These are phyloP conservation scores for Oscheius sp. DNA, from an alignment of 2,888 invertebrate species.

Conservation along the genomic window DNA sequence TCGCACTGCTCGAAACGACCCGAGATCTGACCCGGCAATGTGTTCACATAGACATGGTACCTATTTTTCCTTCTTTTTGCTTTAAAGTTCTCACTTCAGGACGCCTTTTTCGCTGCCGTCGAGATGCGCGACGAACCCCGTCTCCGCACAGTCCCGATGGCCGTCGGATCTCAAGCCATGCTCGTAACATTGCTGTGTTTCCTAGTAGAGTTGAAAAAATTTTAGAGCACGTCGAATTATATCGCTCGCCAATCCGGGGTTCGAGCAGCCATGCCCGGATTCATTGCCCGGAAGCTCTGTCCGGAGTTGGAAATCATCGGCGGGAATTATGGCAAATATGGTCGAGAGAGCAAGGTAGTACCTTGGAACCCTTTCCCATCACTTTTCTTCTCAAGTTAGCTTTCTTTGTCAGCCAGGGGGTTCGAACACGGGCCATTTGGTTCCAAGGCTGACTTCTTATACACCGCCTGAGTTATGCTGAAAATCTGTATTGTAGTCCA, in stretches of 20 bases:
- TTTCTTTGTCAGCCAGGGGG: too few species aligned
- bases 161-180: conserved; percentile 78
- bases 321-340: conserved; percentile 77
- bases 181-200: conserved; percentile 73
- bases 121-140: conserved; percentile 77
- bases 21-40: conserved; percentile 74
- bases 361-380: too few species aligned
- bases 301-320: conserved; percentile 78
- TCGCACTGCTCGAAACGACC: conserved; percentile 74
- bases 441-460: too few species aligned
- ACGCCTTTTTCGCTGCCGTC: conserved; percentile 79
- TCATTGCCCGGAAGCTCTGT: conserved; percentile 79
- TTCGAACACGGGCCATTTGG: too few species aligned
- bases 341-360: conserved; percentile 74
- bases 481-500: too few species aligned
- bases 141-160: conserved; percentile 78
- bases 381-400: too few species aligned
- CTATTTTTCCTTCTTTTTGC: too few species aligned
- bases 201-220: conserved; percentile 28
- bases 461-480: too few species aligned
- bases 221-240: conserved; percentile 79
- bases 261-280: conserved; percentile 80
- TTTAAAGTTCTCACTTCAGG: conserved; percentile 57
- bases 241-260: conserved; percentile 78
- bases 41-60: conserved; percentile 75